These are phyloP conservation scores for Cataglyphis hispanica DNA, from an alignment of 1,140 invertebrate genomes.

Conservation along the genomic window DNA sequence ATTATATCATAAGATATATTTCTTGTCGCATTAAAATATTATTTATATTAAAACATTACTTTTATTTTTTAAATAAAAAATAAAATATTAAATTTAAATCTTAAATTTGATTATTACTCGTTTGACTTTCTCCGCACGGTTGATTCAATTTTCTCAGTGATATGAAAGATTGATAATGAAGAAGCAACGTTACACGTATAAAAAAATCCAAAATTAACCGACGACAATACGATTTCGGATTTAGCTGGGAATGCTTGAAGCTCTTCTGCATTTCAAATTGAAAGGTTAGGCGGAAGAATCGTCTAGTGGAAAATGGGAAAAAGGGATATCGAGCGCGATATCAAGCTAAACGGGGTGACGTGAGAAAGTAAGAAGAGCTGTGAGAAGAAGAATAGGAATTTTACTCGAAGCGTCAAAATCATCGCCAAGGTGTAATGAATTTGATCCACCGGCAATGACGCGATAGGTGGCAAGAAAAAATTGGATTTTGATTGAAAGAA, in stretches of 20 bases:
- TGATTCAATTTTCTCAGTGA: not conserved
- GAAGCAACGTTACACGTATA: constrained; percentile 19
- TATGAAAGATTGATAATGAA: constrained; percentile 6
- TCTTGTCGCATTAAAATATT: constrained; percentile 3
- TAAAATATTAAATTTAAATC: constrained; percentile 19
- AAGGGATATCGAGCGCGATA: constrained; percentile 48
- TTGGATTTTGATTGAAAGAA: constrained; percentile 53
- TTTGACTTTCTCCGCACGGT: not conserved
- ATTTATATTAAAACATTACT: not conserved
- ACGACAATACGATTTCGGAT: constrained; percentile 55
- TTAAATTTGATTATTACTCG: not conserved
- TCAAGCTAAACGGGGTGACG: constrained; percentile 39
- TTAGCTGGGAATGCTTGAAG: constrained; percentile 51
- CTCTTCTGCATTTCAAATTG: constrained; percentile 64
- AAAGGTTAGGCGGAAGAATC: constrained; percentile 60
- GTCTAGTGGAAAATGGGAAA: constrained; percentile 62
- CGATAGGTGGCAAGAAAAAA: not conserved
- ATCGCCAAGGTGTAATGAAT: constrained; percentile 16
- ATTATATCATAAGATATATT: no score
- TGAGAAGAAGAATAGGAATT: constrained; percentile 54
- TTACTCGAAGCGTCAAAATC: constrained; percentile 53
- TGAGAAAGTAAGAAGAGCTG: constrained; percentile 19
- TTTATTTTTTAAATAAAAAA: not conserved
- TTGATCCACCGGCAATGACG: constrained; percentile 35
- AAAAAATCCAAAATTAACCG: constrained; percentile 44